Evolutionary conservation across 2,888 invertebrate species (phyloP), one percentile per base, ranked within the genome.

Genomic region (Atrina japonica): DNA sequence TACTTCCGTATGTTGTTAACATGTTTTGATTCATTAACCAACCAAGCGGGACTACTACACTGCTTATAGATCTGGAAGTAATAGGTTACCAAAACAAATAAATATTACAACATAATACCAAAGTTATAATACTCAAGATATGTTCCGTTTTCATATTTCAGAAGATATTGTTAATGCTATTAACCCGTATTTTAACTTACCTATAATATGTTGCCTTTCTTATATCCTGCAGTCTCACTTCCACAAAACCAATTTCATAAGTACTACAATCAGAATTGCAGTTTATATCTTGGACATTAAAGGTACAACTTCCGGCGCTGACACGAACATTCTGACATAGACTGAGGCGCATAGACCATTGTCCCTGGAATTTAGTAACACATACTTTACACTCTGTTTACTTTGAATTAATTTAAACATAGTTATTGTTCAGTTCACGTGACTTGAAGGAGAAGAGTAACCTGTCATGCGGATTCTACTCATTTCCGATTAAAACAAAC

Each of bases 1-100:
- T 93, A 5, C 90, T 88, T 0, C 98, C 98, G 82, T 95, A 49
- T 5, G 59, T 61, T 1, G 35, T 49, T 0, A 30, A 60, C 81
- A 86, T 77, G 2, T 76, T 80, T 0, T 69, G 61, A 35, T 81
- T 70, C 1, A 86, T 78, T 55, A 80, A 85, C 87, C 88, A 89
- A 2, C 87, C 88, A 0, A 88, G 67, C 1, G 88, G 82, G 16
- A 84, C 63, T 0, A 78, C 77, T 6, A 76, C 76, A 49, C 82
- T 80, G 21, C 70, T 74, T n/a, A 85, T 14, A 40, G 72, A 80
- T 30, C 88, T 87, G 66, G n/a, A n/a, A n/a, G n/a, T n/a, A n/a
- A n/a, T n/a, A n/a, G n/a, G n/a, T n/a, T n/a, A n/a, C n/a, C n/a
- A n/a, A n/a, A n/a, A n/a, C n/a, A 11, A 45, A 47, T 53, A 21